Evolutionary conservation across 2,113 vertebrate species (phyloP).

Genomic region (Cyphomyrus discorhynchus): DNA sequence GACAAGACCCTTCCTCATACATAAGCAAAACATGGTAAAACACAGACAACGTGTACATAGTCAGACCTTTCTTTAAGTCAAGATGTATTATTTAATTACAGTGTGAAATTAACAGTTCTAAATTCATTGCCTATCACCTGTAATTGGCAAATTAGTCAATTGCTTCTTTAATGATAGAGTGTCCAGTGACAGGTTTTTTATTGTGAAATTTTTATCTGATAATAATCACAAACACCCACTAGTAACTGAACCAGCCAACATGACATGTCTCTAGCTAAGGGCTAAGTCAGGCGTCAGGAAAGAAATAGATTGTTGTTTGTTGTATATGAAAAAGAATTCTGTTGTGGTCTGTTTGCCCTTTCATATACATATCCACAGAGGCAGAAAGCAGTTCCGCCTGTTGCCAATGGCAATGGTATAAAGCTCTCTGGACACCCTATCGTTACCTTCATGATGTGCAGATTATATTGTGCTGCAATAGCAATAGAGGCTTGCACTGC

Average conservation of each 20-base stretch:
- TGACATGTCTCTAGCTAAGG: slow-evolving; percentile 38
- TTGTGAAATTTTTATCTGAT: background rate
- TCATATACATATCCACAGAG: slow-evolving; percentile 35
- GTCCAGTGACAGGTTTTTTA: slow-evolving; percentile 8
- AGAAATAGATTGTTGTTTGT: slow-evolving; percentile 30
- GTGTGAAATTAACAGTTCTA: background rate
- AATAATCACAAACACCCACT: background rate
- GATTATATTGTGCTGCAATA: slow-evolving; percentile 25
- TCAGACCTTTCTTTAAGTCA: background rate
- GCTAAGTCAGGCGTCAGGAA: slow-evolving; percentile 29
- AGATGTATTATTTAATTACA: background rate
- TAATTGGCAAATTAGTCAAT: background rate
- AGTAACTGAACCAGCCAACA: background rate
- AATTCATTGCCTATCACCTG: slow-evolving; percentile 12
- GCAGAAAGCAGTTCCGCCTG: slow-evolving; percentile 24
- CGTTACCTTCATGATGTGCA: slow-evolving; percentile 38
- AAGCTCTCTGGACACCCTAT: slow-evolving; percentile 55
- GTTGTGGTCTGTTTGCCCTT: slow-evolving; percentile 39
- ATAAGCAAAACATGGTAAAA: background rate
- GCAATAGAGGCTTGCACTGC: background rate
- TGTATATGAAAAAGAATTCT: slow-evolving; percentile 15
- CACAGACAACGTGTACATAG: background rate
- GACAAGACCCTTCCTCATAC: background rate
- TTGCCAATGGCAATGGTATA: slow-evolving; percentile 27
- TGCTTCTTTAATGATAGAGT: slow-evolving; percentile 17